Conservation (phyloP, 2,113 vertebrate species). For the Indicator maculatus region DNA sequence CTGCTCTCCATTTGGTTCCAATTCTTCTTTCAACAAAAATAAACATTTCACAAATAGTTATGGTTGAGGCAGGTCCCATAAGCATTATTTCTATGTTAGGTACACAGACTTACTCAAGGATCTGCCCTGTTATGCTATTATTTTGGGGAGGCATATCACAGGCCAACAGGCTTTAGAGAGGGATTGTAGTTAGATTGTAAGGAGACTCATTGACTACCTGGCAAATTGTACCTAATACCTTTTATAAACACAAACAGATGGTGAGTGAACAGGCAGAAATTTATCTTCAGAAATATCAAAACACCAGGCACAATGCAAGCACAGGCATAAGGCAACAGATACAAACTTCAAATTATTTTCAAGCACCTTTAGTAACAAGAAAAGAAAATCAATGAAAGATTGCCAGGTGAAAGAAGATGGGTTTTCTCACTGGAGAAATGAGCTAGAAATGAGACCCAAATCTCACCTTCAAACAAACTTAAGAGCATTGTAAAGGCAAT, state of each 20-base stretch:
- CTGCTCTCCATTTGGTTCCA: not conserved
- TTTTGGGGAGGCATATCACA: not conserved
- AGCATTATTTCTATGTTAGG: not conserved
- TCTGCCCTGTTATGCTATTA: not conserved
- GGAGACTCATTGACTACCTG: not conserved
- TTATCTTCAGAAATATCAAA: constrained; percentile 47
- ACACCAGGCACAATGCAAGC: constrained; percentile 25
- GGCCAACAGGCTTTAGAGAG: not conserved
- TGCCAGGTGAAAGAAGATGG: not conserved
- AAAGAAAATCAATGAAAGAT: constrained; percentile 19
- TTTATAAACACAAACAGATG: constrained; percentile 24
- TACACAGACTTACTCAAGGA: not conserved
- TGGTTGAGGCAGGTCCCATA: not conserved
- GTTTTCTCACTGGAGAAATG: not conserved
- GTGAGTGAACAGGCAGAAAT: constrained; percentile 22
- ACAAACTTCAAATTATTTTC: not conserved
- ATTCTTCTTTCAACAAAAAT: not conserved
- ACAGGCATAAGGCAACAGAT: constrained; percentile 1
- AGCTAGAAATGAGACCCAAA: not conserved
- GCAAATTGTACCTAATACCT: constrained; percentile 24
- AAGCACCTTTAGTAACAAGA: constrained; percentile 9
- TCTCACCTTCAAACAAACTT: not conserved
- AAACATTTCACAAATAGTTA: not conserved
- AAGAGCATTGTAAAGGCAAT: not conserved
- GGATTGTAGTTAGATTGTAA: not conserved